Evolutionary conservation across 2,888 invertebrate genomes (phyloP).

Genomic region (Norana najaformis): DNA sequence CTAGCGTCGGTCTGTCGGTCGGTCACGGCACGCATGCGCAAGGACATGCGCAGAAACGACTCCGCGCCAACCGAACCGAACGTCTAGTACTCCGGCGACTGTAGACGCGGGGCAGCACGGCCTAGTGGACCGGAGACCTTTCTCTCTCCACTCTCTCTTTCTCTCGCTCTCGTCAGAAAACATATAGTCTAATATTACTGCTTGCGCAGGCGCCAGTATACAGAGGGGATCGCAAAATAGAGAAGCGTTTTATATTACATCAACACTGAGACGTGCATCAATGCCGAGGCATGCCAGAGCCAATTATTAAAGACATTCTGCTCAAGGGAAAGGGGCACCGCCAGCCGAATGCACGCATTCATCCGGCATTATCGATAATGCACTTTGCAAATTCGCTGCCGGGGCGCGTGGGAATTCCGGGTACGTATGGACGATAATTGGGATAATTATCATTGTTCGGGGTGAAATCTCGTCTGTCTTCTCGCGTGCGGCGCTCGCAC

Average conservation of each 20-base stretch:
- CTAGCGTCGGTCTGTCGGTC: not conserved
- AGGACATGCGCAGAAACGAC: not conserved
- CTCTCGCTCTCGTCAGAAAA: not conserved
- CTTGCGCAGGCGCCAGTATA: not conserved
- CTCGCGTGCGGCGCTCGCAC: not conserved
- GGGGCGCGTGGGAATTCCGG: not conserved
- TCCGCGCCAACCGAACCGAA: not conserved
- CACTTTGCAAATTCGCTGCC: not conserved
- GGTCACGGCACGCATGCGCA: conserved; percentile 13
- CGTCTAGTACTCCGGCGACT: not conserved
- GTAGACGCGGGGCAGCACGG: not conserved
- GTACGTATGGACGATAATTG: not conserved
- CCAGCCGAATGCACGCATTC: not conserved
- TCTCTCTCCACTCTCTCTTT: not conserved
- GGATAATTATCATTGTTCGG: not conserved
- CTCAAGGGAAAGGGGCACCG: not conserved
- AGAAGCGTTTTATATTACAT: not conserved
- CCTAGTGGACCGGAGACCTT: not conserved
- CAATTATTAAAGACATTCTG: conserved; percentile 7
- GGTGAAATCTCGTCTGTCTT: conserved; percentile 13
- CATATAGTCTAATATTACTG: not conserved
- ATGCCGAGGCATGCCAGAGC: not conserved
- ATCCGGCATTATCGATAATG: conserved; percentile 5
- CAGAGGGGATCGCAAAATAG: not conserved
- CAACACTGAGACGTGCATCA: not conserved